Base-by-base conservation (phyloP, 2,888 invertebrate species). In the Epinotia bilunana region DNA sequence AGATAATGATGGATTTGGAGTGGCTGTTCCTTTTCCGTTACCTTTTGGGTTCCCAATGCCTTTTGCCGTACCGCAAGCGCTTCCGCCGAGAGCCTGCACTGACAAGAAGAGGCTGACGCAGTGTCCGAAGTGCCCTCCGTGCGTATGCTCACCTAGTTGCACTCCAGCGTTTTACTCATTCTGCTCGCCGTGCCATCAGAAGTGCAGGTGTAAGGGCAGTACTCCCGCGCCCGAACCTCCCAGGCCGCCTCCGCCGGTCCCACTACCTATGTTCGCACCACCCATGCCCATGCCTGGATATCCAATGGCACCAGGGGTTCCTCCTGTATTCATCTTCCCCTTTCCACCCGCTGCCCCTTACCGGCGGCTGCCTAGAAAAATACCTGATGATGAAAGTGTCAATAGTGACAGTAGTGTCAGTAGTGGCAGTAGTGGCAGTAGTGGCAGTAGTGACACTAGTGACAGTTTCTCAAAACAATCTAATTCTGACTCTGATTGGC, bases 61-160 rank as follows among this genome's bases (percentile, higher is more conserved):
- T 43, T 78, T 87, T 11, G 85, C 87, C 0, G 68, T 90, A 0
- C 90, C 89, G 11, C 84, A 84, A 18, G 75, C 69, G 3, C 73
- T 82, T 9, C 78, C 84, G 0, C 81, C 81, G 13, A 7, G 13
- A 0, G 82, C 77, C 67, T 86, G 84, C 67, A 77, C 76, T 63
- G 72, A 72, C 3, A 79, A 79, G 39, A 76, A 79, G 1, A 79
- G 81, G 28, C 12, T 53, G 1, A 63, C 60, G 12, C 62, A 69
- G 58, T 91, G 91, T 64, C 92, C 92, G 0, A 87, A 88, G 0
- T 92, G 92, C 62, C 92, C 92, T 0, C 92, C 92, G 0, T 92
- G 92, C 74, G 69, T 86, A 0, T 92, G 92, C 72, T 69, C 70
- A 39, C 91, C 92, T 1, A 81, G 84, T 0, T 92, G 92, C 72